A percentile compares a stretch with the other conserved stretches of the same genome.
Evolutionary conservation across 2,797 vertebrate genomes (phyloP).

Genomic region (Coregonus suidteri): DNA sequence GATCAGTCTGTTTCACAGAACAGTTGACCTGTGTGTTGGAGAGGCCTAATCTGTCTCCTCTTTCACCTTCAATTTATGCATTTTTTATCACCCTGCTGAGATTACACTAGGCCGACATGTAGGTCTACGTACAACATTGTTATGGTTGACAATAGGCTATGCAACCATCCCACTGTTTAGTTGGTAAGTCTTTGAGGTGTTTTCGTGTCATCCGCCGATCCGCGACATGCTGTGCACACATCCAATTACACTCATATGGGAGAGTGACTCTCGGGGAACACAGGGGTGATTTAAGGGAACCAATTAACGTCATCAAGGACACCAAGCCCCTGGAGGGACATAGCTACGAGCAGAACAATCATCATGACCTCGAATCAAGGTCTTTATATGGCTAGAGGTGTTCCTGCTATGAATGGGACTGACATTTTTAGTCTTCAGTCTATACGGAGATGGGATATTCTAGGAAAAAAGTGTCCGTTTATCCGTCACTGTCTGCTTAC

Average conservation of each 20-base stretch:
- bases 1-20: not conserved
- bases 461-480: slow-evolving; percentile 8
- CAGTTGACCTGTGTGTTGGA: no score
- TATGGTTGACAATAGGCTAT: not conserved
- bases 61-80: not conserved
- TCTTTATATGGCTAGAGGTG: slow-evolving; percentile 60
- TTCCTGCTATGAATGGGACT: slow-evolving; percentile 55
- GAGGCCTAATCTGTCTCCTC: no score
- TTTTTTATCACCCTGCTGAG: not conserved
- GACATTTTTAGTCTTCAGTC: slow-evolving; percentile 49
- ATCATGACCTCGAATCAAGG: slow-evolving; percentile 68
- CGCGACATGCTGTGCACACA: slow-evolving; percentile 3
- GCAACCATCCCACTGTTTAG: slow-evolving; percentile 6
- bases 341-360: slow-evolving; percentile 60
- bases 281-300: slow-evolving; percentile 56
- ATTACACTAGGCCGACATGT: not conserved
- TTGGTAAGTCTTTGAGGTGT: slow-evolving; percentile 46
- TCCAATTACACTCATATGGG: no score
- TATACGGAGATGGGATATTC: slow-evolving; percentile 1
- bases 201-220: slow-evolving; percentile 28
- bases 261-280: slow-evolving; percentile 33
- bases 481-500: slow-evolving; percentile 17
- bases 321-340: slow-evolving; percentile 57
- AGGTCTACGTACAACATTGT: not conserved
- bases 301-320: slow-evolving; percentile 68